phyloP scores from a whole-genome alignment of 2,888 invertebrate genomes.

The Cephus runcator region DNA sequence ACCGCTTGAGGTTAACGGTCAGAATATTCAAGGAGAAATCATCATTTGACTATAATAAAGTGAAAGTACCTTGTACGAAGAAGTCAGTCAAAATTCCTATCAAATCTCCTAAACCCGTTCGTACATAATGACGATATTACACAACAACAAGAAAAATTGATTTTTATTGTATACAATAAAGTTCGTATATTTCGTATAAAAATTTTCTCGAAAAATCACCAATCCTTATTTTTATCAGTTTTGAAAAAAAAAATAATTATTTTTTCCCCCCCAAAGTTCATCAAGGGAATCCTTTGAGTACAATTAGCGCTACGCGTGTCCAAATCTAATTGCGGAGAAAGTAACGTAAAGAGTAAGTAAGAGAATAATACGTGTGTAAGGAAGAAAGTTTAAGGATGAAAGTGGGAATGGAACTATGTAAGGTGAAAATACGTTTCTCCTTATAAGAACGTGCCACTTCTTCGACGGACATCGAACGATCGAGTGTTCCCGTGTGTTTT shows the following conservation, averaged over 20 bases:
- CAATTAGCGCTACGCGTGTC: neutral
- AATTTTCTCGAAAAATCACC: neutral
- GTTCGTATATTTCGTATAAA: neutral
- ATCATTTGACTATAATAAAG: neutral
- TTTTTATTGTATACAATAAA: neutral
- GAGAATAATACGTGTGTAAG: neutral
- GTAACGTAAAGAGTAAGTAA: conserved; percentile 19
- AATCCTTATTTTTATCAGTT: neutral
- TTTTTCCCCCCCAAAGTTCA: neutral
- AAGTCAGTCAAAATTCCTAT: neutral
- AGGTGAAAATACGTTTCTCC: conserved; percentile 9
- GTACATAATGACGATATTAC: neutral
- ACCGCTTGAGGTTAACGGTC: neutral
- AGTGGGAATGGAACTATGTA: conserved; percentile 16
- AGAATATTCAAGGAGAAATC: neutral
- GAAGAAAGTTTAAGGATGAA: conserved; percentile 48
- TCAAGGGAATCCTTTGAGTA: neutral
- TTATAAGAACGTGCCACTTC: conserved; percentile 18
- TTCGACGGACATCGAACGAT: conserved; percentile 21
- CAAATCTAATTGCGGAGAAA: conserved; percentile 48
- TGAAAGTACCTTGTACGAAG: neutral
- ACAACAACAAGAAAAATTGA: neutral
- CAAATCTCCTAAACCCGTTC: neutral
- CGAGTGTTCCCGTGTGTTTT: conserved; percentile 42
- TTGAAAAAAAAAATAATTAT: neutral